phyloP scores from a whole-genome alignment of 2,888 invertebrate species.

The Cabera pusaria region DNA sequence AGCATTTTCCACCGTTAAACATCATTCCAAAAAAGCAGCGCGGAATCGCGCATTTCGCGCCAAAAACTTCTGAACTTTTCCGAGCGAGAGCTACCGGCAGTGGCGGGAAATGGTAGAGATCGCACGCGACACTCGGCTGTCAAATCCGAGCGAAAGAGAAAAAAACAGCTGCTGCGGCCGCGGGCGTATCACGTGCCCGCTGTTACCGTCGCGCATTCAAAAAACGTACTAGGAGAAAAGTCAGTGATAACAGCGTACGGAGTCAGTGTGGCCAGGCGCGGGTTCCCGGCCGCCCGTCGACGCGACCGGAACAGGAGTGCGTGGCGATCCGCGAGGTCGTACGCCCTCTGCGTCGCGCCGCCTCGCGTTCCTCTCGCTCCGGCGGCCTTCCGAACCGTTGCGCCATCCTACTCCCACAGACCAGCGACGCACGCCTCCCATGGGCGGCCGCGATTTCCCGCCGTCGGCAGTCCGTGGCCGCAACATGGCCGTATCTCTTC shows the following conservation, averaged over 20 bases:
- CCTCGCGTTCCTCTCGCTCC: slow-evolving; percentile 74
- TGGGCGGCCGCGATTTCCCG: slow-evolving; percentile 82
- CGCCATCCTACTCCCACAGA: slow-evolving; percentile 59
- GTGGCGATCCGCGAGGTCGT: slow-evolving; percentile 74
- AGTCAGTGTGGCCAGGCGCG: slow-evolving; percentile 76
- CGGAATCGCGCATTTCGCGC: slow-evolving; percentile 68
- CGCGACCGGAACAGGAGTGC: slow-evolving; percentile 82
- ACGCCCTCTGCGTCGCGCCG: slow-evolving; percentile 84
- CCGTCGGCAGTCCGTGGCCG: slow-evolving; percentile 61
- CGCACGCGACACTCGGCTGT: slow-evolving; percentile 73
- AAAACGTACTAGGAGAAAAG: slow-evolving; percentile 74
- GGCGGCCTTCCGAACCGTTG: slow-evolving; percentile 42
- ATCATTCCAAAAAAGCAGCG: slow-evolving; percentile 38
- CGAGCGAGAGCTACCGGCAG: slow-evolving; percentile 52
- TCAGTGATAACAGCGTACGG: slow-evolving; percentile 60
- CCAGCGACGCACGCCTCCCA: slow-evolving; percentile 77
- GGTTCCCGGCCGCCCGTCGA: slow-evolving; percentile 80
- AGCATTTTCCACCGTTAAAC: slow-evolving; percentile 52
- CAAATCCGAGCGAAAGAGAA: slow-evolving; percentile 72
- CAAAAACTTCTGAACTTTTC: slow-evolving; percentile 70
- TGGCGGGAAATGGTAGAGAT: slow-evolving; percentile 73
- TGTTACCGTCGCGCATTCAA: slow-evolving; percentile 77
- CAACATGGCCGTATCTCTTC: slow-evolving; percentile 76
- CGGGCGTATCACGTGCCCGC: slow-evolving; percentile 77
- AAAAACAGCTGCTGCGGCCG: slow-evolving; percentile 68